Evolutionary conservation across 2,888 invertebrate species (phyloP).

Genomic region (Coremacera marginata): DNA sequence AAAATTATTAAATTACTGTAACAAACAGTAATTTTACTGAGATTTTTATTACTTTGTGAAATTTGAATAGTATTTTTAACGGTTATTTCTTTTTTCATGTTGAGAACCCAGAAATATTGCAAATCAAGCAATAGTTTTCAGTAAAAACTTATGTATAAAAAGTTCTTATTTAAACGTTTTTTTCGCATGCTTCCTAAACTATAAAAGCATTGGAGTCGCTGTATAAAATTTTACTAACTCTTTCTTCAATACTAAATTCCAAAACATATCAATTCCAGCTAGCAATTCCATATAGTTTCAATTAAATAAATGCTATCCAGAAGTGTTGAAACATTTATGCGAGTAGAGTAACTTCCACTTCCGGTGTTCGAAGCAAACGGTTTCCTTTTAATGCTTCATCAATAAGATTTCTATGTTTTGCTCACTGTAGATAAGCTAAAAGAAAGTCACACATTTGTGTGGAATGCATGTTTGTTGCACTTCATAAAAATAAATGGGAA

Average conservation of each 20-base stretch:
- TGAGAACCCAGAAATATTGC: no score
- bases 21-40: no score
- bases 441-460: slow-evolving; percentile 39
- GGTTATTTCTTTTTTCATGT: no score
- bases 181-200: no score
- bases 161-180: no score
- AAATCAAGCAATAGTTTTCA: no score
- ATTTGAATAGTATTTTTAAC: no score
- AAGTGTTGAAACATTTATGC: slow-evolving; percentile 64
- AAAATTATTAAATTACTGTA: no score
- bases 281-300: slow-evolving; percentile 49
- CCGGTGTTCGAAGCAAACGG: slow-evolving; percentile 48
- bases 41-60: no score
- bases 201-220: no score
- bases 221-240: background rate
- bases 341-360: slow-evolving; percentile 51
- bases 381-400: slow-evolving; percentile 1
- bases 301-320: slow-evolving; percentile 48
- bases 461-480: slow-evolving; percentile 55
- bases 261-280: background rate
- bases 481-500: slow-evolving; percentile 56
- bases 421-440: slow-evolving; percentile 26
- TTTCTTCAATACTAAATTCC: background rate
- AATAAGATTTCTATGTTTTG: slow-evolving; percentile 13
- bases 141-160: no score